These are phyloP conservation scores for Thaumetopoea pityocampa DNA, from an alignment of 1,140 invertebrate genomes.

Conservation along the genomic window DNA sequence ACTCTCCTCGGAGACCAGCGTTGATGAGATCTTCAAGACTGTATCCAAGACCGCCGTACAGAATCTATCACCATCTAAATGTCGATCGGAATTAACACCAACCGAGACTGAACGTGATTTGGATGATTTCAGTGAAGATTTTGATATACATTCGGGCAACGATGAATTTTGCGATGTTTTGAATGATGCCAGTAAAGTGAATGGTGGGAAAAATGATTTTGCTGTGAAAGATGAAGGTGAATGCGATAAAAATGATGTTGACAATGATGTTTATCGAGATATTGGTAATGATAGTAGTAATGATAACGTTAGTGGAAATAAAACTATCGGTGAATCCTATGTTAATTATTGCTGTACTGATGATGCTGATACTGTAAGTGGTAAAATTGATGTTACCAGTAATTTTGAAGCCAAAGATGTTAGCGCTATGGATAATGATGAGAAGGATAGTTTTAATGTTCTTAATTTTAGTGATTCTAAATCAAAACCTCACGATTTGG, in stretches of 20 bases:
- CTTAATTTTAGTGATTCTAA: neutral
- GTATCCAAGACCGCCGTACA: constrained; percentile 58
- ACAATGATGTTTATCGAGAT: neutral
- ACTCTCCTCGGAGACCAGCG: constrained; percentile 39
- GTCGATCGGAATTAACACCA: constrained; percentile 29
- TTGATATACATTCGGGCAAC: constrained; percentile 23
- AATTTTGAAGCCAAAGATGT: neutral
- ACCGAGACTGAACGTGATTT: constrained; percentile 40
- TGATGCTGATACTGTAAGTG: too few species aligned
- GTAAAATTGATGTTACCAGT: neutral
- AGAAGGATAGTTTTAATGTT: neutral
- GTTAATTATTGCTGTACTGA: too few species aligned
- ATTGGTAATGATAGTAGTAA: neutral
- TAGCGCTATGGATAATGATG: neutral
- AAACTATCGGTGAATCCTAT: too few species aligned
- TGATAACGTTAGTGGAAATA: too few species aligned
- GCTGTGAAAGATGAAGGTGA: constrained; percentile 3
- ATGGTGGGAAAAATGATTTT: constrained; percentile 3
- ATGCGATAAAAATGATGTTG: neutral
- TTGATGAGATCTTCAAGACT: constrained; percentile 52
- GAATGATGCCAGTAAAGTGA: constrained; percentile 4
- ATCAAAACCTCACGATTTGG: neutral
- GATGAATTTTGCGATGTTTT: constrained; percentile 12
- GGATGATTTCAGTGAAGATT: constrained; percentile 30
- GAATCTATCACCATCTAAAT: constrained; percentile 49